Base-by-base conservation (phyloP, 2,113 vertebrate species). In the Malurus elegans region DNA sequence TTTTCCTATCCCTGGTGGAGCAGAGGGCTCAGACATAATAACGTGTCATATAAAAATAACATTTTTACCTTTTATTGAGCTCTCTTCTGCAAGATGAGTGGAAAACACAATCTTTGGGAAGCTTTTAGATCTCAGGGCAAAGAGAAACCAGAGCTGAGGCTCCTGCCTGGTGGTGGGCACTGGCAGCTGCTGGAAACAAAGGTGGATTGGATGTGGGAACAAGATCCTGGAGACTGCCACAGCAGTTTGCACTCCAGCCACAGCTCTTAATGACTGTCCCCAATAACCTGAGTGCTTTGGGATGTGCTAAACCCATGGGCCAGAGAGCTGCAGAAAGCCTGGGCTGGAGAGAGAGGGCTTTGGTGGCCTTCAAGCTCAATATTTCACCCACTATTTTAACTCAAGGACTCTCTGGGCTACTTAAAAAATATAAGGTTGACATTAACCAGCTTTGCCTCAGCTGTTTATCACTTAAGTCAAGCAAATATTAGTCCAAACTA, bases 401-500 rank as follows among this genome's bases (percentile, higher is more conserved):
- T 56, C 11, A 4, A 76, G 14, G 48, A 5, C 19, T 69, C 34
- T 34, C 29, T 85, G 24, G 24, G 12, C 5, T 65, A n/a, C 48
- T 58, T 53, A 1, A 53, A 42, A 72, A 34, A 26, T 16, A 28
- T 9, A 29, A 58, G 70, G 26, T 34, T 40, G 56, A 2, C 50
- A 54, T 83, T 83, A 67, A 88, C 26, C 38, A 62, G 44, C 51
- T 80, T 86, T 92, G 20, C 24, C n/a, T 34, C 34, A 42, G 24
- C 51, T 76, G 45, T 90, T 88, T 91, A 24, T 54, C 56, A 42
- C 58, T 83, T 51, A 82, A 38, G 23, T 25, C 47, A 51, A 86
- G 38, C 67, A 93, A 88, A 62, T 78, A 86, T 66, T 92, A 76
- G 47, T 34, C 34, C 66, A 36, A 90, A 57, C 34, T 66, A 28